Evolutionary conservation across 2,113 vertebrate species (phyloP).

Genomic region (Cricetomys ansorgei): DNA sequence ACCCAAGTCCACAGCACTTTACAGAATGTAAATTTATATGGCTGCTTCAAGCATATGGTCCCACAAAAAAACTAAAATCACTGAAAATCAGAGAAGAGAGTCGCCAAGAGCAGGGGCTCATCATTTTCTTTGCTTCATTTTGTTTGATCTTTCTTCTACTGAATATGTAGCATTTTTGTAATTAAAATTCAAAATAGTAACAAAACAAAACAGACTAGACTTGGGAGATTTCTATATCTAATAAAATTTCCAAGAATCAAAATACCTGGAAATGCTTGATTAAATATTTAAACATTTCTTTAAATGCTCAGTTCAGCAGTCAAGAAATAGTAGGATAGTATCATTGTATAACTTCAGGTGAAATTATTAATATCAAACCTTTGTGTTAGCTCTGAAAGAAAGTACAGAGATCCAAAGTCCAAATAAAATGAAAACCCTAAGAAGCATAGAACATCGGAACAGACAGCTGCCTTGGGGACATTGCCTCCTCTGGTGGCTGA

Average conservation of each 20-base stretch:
- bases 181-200: constrained; percentile 56
- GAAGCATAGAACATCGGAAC: not conserved
- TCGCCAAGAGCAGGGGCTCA: not conserved
- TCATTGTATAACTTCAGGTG: not conserved
- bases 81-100: not conserved
- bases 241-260: constrained; percentile 40
- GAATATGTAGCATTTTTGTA: constrained; percentile 26
- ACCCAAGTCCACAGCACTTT: not conserved
- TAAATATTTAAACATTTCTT: constrained; percentile 61
- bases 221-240: constrained; percentile 13
- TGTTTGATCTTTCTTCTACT: constrained; percentile 51
- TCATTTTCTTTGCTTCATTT: constrained; percentile 3
- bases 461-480: not conserved
- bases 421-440: constrained; percentile 54
- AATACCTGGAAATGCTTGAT: constrained; percentile 34
- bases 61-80: constrained; percentile 48
- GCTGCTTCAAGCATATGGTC: constrained; percentile 5
- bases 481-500: not conserved
- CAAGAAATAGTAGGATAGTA: not conserved
- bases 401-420: constrained; percentile 32
- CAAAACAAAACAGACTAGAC: constrained; percentile 36
- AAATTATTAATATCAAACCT: constrained; percentile 52
- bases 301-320: constrained; percentile 32
- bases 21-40: not conserved
- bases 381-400: constrained; percentile 7